Conservation (phyloP, 2,113 vertebrate genomes). For the Sclerurus mexicanus region DNA sequence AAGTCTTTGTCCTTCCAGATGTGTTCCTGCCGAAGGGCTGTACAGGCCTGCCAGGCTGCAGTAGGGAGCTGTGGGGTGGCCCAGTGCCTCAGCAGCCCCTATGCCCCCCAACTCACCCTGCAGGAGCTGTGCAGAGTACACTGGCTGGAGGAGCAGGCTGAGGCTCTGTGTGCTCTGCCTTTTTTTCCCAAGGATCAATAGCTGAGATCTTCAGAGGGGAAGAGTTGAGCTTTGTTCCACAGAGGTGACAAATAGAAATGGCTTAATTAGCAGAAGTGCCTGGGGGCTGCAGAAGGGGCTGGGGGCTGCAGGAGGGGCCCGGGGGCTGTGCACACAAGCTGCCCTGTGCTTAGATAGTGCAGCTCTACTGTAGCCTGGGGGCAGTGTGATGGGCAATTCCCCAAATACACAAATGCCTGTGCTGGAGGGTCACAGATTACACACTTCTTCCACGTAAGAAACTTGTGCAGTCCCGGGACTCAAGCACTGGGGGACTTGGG, state of each 20-base stretch:
- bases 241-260: conserved; percentile 35
- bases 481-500: not conserved
- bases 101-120: fast-evolving
- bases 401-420: not conserved
- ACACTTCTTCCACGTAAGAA: not conserved
- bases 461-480: not conserved
- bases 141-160: not conserved
- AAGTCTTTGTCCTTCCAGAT: not conserved
- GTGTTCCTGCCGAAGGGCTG: not conserved
- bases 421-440: not conserved
- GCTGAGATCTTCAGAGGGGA: conserved; percentile 9
- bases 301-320: not conserved
- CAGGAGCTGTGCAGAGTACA: not conserved
- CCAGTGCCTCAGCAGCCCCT: too few relatives aligned
- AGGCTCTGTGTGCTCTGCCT: not conserved
- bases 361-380: fast-evolving
- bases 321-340: not conserved
- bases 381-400: fast-evolving
- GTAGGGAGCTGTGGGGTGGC: not conserved
- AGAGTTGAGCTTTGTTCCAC: conserved; percentile 47
- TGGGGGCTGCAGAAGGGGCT: not conserved
- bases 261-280: conserved; percentile 10
- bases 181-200: conserved; percentile 38
- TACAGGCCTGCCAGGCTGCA: not conserved
- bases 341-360: not conserved